A percentile compares a stretch with the other conserved stretches of the same genome.
Conservation (phyloP, 2,888 invertebrate genomes). For the Eurois occulta region DNA sequence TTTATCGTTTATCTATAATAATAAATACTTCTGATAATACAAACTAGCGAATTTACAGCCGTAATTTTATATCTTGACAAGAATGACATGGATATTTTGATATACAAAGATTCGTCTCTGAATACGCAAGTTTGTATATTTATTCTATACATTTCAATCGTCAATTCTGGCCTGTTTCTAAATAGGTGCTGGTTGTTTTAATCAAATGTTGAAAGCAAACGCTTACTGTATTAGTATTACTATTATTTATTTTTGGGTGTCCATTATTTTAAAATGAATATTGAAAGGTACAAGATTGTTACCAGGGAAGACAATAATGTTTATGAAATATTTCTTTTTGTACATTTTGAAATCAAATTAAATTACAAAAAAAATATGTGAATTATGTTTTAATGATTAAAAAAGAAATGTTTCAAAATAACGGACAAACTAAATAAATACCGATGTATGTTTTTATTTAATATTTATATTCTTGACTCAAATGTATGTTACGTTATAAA, state of each 20-base stretch:
- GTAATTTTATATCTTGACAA: not conserved
- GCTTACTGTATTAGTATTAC: constrained; percentile 55
- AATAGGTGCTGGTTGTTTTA: constrained; percentile 36
- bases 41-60: constrained; percentile 19
- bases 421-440: constrained; percentile 16
- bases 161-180: constrained; percentile 52
- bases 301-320: constrained; percentile 31
- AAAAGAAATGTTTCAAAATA: constrained; percentile 14
- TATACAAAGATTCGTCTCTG: not conserved
- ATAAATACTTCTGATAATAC: constrained; percentile 12
- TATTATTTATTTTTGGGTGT: constrained; percentile 24
- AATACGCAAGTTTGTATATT: constrained; percentile 38
- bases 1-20: constrained; percentile 39
- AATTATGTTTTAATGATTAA: not conserved
- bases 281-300: not conserved
- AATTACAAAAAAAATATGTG: not conserved
- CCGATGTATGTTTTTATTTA: constrained; percentile 32
- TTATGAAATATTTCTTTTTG: not conserved
- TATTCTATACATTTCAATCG: constrained; percentile 46
- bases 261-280: constrained; percentile 21
- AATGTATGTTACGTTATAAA: constrained; percentile 41
- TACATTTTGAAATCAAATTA: not conserved
- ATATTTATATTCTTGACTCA: constrained; percentile 43
- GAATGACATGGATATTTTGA: not conserved
- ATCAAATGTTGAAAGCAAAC: constrained; percentile 25